Evolutionary conservation across 1,140 invertebrate genomes (phyloP), one percentile per base, ranked within the genome.

Genomic region (Trichogramma pretiosum): DNA sequence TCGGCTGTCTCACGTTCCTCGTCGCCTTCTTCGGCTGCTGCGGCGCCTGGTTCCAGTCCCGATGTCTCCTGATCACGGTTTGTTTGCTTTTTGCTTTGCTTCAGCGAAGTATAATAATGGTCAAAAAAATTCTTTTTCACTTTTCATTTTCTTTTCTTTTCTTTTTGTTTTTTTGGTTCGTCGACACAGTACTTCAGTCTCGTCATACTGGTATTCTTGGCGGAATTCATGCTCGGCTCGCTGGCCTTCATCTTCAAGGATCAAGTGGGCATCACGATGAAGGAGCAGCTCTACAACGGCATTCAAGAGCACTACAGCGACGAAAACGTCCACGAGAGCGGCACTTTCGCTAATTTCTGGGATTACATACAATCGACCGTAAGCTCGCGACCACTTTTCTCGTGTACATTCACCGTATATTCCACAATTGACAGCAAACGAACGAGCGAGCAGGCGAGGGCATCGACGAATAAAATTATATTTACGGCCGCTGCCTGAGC

Each of bases 181-280:
- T n/a, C n/a, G n/a, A n/a, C n/a, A 41, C 67, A 90, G 88, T 92
- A 91, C 68, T 89, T 92, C 63, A 78, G 81, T 45, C 65, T 89
- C 56, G 84, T 91, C n/a, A 78, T 88, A 36, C 65, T 88, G 34
- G 76, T 89, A 51, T 87, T 91, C 66, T 72, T 85, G 46, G 76
- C 84, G 47, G 85, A 91, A 62, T 84, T 91, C 48, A 75, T 85
- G 52, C 72, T 85, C 16, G 87, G 84, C 32, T 81, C 82, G 3
- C 70, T 89, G 23, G 83, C 82, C 8, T 89, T 90, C 60, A 74
- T 87, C 34, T 88, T 87, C 63, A 77, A 84, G 46, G 79, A 83
- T 48, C 75, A 80, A 36, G 69, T 90, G 11, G 75, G 75, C 17
- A 72, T 74, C 18, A 78, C 76, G 7, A 55, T 89, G 48, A 76